Base-by-base conservation (phyloP, 2,113 vertebrate species). In the Odocoileus virginianus region DNA sequence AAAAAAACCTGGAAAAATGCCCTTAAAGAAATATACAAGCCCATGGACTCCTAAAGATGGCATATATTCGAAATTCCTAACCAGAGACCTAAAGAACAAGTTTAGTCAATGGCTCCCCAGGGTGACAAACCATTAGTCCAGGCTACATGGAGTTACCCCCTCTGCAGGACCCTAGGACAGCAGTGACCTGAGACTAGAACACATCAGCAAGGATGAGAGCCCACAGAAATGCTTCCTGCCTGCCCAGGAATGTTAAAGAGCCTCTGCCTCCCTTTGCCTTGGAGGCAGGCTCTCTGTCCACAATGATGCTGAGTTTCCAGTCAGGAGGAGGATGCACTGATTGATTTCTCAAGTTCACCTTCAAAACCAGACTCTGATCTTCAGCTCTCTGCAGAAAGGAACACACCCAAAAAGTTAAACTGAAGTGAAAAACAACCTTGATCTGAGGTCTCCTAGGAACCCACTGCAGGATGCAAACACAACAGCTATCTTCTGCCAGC, bases 271-370 rank as follows among this genome's bases (percentile, higher is more conserved):
- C 19, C 52, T 71, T 36, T 5, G 7, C 67, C 40, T 23, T 40
- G 47, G 47, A 19, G 17, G n/a, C 60, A 30, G 23, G 54, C 61
- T 93, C 33, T 30, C 8, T 13, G 33, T 67, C 64, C 47, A 9
- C 52, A 17, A 3, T 3, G n/a, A 81, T 55, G 54, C n/a, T 27
- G 30, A 84, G 25, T 71, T 94, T 94, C 79, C 27, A 83, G 74
- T 43, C 11, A 17, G 60, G 8, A 89, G 76, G 33, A 76, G 36
- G 27, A 84, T 71, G 36, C 19, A 74, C 83, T 74, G 60, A 83
- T 82, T 54, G 60, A 45, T 58, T 97, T 94, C 91, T 93, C 89
- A 96, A 95, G 45, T 95, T 97, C 91, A 58, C 90, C 93, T 97
- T 93, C 76, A 88, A 61, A 95, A 58, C 33, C 60, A 82, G 50